These are phyloP conservation scores for Reticulitermes speratus DNA, from an alignment of 1,140 invertebrate genomes.

Conservation along the genomic window DNA sequence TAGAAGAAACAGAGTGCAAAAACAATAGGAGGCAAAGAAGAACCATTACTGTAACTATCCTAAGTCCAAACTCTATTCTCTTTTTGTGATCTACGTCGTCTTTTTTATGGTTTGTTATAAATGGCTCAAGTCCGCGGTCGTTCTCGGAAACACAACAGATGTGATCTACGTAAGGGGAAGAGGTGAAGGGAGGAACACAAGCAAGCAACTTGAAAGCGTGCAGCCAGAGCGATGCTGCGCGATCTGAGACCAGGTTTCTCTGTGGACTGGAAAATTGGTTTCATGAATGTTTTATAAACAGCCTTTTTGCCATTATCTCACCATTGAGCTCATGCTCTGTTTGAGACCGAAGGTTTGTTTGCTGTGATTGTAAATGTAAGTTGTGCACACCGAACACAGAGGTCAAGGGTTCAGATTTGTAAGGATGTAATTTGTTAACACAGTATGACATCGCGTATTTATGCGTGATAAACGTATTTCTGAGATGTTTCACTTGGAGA, in stretches of 20 bases:
- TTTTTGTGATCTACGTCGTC: background rate
- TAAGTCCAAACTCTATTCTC: background rate
- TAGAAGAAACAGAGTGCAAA: background rate
- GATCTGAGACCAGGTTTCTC: background rate
- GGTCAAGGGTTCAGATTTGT: too few relatives aligned
- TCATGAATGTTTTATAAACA: background rate
- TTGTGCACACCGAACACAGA: too few relatives aligned
- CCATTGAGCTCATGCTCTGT: background rate
- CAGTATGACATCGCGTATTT: too few relatives aligned
- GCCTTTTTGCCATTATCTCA: background rate
- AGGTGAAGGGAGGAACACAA: background rate
- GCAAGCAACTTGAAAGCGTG: background rate
- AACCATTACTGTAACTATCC: background rate
- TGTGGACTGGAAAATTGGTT: background rate
- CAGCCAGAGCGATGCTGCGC: background rate
- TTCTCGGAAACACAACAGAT: constrained; percentile 15
- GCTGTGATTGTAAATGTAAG: too few relatives aligned
- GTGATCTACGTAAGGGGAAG: background rate
- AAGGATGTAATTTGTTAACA: too few relatives aligned
- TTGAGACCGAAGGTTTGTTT: too few relatives aligned
- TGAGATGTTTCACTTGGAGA: too few relatives aligned
- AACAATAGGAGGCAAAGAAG: background rate
- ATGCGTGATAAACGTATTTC: too few relatives aligned
- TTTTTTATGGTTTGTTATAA: constrained; percentile 9
- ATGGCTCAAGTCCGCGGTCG: background rate